Base-by-base conservation (phyloP, 2,113 vertebrate species). In the Lutjanus erythropterus region DNA sequence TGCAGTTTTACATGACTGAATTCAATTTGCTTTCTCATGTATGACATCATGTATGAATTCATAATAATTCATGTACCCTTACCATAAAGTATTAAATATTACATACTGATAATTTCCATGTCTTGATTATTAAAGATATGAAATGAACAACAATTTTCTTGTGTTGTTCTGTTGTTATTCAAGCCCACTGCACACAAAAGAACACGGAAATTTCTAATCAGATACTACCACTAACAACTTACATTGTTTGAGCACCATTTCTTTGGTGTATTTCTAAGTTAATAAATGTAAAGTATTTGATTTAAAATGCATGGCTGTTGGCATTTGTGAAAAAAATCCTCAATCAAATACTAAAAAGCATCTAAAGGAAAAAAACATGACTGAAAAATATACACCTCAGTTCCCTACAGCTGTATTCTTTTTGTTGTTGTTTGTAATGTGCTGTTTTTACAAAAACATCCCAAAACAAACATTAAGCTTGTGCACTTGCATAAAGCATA, bases 341-440 rank as follows among this genome's bases (percentile, higher is more conserved):
- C 23, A 73, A 27, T 78, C 52, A 66, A 59, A 18, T 35, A 41
- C 1, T 56, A 12, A 46, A 76, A 44, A 31, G 52, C 18, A 29
- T 52, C n/a, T 7, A 0, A 10, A 16, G 7, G 18, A 7, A 11
- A 9, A 9, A 68, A 59, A 31, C n/a, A 53, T 58, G 35, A 46
- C 3, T 39, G 50, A 59, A 46, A 76, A 70, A 53, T 53, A 61
- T 19, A 66, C 44, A 56, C 53, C 55, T 53, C 6, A 9, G 2
- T 56, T 31, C 5, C 55, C 19, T 49, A 27, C 46, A 60, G 56
- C 56, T 75, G 37, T 15, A 39, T 58, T 70, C 31, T 65, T 60
- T 86, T 53, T 79, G 58, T 41, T 70, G 18, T n/a, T 55, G 39
- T 37, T n/a, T 55, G 39, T 37, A 47, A 29, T 58, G 23, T 46